These are phyloP conservation scores for Venusia cambrica DNA, from an alignment of 2,888 invertebrate species.

Conservation along the genomic window DNA sequence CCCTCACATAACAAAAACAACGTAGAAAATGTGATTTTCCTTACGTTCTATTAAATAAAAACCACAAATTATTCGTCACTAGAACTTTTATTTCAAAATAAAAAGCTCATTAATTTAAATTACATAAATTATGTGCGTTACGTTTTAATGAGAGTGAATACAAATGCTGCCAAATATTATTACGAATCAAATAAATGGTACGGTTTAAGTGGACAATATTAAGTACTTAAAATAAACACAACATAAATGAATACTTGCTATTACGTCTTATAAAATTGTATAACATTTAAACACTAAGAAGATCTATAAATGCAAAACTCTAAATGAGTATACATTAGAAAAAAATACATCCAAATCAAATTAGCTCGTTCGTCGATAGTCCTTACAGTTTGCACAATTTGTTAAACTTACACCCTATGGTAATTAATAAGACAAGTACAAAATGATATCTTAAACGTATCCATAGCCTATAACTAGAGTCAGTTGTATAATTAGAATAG, in stretches of 20 bases:
- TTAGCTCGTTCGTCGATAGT: conserved; percentile 73
- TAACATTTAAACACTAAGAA: conserved; percentile 67
- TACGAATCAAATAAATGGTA: conserved; percentile 60
- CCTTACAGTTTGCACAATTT: conserved; percentile 72
- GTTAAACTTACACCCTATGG: conserved; percentile 76
- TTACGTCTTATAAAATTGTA: conserved; percentile 63
- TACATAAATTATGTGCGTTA: conserved; percentile 77
- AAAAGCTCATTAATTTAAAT: conserved; percentile 74
- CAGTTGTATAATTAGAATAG: conserved; percentile 73
- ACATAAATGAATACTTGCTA: conserved; percentile 40
- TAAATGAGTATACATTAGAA: conserved; percentile 74
- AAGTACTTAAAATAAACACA: conserved; percentile 61
- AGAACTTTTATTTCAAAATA: conserved; percentile 75
- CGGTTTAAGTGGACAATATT: conserved; percentile 63
- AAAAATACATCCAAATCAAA: conserved; percentile 76
- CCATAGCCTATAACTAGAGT: conserved; percentile 74
- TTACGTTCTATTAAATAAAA: neutral
- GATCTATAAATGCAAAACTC: conserved; percentile 79
- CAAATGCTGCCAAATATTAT: conserved; percentile 47
- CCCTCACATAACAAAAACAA: too few species aligned
- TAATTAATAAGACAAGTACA: conserved; percentile 80
- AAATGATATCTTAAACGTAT: conserved; percentile 77
- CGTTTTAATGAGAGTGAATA: conserved; percentile 60
- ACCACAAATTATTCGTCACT: conserved; percentile 40
- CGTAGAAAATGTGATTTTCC: too few species aligned